Percentiles rank a stretch among this genome's conserved stretches.
Evolutionary conservation across 1,140 invertebrate genomes (phyloP).

Genomic region (Zaprionus vittiger): DNA sequence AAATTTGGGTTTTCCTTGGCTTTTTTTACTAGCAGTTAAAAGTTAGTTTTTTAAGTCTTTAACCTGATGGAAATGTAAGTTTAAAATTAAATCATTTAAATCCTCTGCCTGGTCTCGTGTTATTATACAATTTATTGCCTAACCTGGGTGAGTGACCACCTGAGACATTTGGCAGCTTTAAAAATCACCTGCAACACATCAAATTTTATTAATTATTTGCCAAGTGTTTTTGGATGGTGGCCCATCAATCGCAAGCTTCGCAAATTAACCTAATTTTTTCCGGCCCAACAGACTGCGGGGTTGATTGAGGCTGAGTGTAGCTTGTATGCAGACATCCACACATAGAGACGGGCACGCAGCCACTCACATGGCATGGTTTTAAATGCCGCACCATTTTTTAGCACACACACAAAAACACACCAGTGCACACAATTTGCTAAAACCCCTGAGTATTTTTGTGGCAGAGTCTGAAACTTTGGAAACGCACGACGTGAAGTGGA

Average conservation of each 20-base stretch:
- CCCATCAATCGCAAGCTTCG: conserved; percentile 66
- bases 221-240: conserved; percentile 73
- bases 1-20: no score
- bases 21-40: no score
- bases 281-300: conserved; percentile 38
- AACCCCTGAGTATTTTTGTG: conserved; percentile 73
- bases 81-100: neutral
- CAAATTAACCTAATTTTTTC: conserved; percentile 79
- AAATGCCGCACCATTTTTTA: conserved; percentile 68
- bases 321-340: conserved; percentile 12
- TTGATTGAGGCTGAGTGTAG: conserved; percentile 39
- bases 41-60: no score
- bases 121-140: neutral
- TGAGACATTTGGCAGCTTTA: conserved; percentile 26
- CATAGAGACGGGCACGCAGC: conserved; percentile 9
- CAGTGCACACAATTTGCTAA: conserved; percentile 19
- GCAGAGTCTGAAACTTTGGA: conserved; percentile 61
- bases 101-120: neutral
- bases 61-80: no score
- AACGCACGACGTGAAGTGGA: conserved; percentile 30
- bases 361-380: conserved; percentile 53
- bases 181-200: conserved; percentile 11
- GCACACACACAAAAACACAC: conserved; percentile 36
- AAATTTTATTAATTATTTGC: conserved; percentile 77
- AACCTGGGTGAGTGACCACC: conserved; percentile 9